Evolutionary conservation across 2,797 vertebrate genomes (phyloP).

Genomic region (Linurgus olivaceus): DNA sequence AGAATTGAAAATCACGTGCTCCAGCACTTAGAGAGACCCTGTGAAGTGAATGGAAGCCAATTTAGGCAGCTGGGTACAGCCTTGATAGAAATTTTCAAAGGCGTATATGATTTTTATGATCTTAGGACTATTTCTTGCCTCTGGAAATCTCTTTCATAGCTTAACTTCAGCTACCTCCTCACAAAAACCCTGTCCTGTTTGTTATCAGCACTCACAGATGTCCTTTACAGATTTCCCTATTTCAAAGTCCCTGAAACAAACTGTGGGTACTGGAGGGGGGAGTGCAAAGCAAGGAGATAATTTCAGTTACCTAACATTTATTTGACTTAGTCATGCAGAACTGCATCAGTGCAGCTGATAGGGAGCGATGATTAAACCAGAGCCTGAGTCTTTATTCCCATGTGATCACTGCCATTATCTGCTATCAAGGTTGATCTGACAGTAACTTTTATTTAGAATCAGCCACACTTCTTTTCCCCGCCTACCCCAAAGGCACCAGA

Average conservation of each 20-base stretch:
- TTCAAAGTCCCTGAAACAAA: not conserved
- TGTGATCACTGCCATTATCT: conserved; percentile 57
- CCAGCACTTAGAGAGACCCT: not conserved
- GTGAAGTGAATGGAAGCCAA: conserved; percentile 8
- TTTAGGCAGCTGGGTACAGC: not conserved
- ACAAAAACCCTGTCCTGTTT: not conserved
- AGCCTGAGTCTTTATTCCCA: conserved; percentile 47
- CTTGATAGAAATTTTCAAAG: not conserved
- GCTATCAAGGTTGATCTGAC: conserved; percentile 68
- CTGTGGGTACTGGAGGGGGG: not conserved
- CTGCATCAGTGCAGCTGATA: conserved; percentile 15
- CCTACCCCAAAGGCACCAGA: conserved; percentile 13
- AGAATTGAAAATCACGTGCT: not conserved
- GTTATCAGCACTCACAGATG: not conserved
- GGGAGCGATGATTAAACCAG: conserved; percentile 53
- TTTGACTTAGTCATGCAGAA: conserved; percentile 55
- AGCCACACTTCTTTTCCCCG: conserved; percentile 21
- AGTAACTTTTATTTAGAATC: conserved; percentile 63
- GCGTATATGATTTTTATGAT: not conserved
- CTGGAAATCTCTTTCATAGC: not conserved
- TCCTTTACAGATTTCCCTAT: not conserved
- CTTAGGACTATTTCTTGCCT: not conserved
- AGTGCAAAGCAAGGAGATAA: conserved; percentile 14
- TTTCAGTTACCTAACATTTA: conserved; percentile 52
- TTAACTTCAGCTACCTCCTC: not conserved